A percentile compares a stretch with the other conserved stretches of the same genome.
These are phyloP conservation scores for Acutogordius australiensis DNA, from an alignment of 2,888 invertebrate genomes.

Conservation along the genomic window DNA sequence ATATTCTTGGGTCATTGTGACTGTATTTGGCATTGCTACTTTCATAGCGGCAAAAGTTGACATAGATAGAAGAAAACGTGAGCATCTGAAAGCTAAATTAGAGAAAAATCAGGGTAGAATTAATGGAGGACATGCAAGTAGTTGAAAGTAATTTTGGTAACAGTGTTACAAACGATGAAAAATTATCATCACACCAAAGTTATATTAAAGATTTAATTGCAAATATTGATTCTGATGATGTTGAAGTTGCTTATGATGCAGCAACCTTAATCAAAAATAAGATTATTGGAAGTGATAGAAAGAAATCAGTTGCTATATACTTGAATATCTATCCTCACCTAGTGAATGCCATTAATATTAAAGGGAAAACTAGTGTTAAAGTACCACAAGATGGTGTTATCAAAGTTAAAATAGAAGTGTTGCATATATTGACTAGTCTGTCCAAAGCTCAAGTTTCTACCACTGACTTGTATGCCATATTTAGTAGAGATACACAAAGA, in stretches of 20 bases:
- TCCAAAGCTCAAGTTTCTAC: too few species aligned
- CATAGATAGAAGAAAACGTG: not conserved
- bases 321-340: not conserved
- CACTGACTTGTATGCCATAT: too few species aligned
- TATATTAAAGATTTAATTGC: not conserved
- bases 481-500: too few species aligned
- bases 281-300: conserved; percentile 10
- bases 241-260: not conserved
- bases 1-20: not conserved
- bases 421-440: not conserved
- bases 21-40: not conserved
- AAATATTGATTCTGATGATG: not conserved
- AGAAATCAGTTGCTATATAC: not conserved
- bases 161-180: not conserved
- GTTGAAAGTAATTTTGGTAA: not conserved
- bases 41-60: not conserved
- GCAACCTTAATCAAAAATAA: not conserved
- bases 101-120: not conserved
- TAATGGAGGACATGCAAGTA: not conserved
- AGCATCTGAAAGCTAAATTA: not conserved
- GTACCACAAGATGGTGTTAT: too few species aligned
- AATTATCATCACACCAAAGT: not conserved
- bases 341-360: too few species aligned
- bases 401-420: not conserved
- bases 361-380: too few species aligned